A percentile compares a stretch with the other conserved stretches of the same genome.
Evolutionary conservation across 1,140 invertebrate species (phyloP).

Genomic region (Frieseomelitta varia): DNA sequence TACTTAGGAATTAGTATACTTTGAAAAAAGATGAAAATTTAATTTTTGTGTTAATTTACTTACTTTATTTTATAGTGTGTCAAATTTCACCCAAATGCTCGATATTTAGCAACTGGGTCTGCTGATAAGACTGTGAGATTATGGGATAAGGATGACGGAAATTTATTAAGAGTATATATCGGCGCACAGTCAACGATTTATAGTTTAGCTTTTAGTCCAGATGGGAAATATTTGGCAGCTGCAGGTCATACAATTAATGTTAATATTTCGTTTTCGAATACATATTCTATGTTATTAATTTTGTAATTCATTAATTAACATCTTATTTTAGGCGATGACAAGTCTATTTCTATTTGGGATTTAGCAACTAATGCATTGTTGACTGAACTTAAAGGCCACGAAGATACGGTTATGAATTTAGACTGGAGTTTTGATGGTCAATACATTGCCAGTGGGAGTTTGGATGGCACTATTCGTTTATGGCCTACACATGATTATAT

Average conservation of each 20-base stretch:
- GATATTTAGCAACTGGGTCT: conserved; percentile 91
- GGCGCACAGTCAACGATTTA: conserved; percentile 85
- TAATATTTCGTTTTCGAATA: neutral
- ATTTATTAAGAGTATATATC: conserved; percentile 84
- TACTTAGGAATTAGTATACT: neutral
- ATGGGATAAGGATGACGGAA: conserved; percentile 87
- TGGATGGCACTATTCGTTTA: conserved; percentile 84
- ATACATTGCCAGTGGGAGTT: conserved; percentile 84
- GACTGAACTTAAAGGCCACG: conserved; percentile 85
- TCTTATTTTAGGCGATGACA: conserved; percentile 84
- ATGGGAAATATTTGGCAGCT: conserved; percentile 87
- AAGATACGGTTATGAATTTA: conserved; percentile 84
- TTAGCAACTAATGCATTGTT: conserved; percentile 84
- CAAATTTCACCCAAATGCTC: conserved; percentile 92
- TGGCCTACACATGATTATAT: conserved; percentile 83
- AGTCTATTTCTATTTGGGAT: conserved; percentile 87
- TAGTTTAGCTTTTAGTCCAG: conserved; percentile 86
- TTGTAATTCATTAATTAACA: conserved; percentile 7
- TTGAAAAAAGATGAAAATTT: neutral
- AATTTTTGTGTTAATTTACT: neutral
- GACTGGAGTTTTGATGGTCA: conserved; percentile 85
- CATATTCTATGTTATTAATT: conserved; percentile 11
- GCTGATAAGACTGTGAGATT: conserved; percentile 89
- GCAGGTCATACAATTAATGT: conserved; percentile 80
- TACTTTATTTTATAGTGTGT: conserved; percentile 84